These are phyloP conservation scores for Malacoraja senta DNA, from an alignment of 2,797 vertebrate species.

Conservation along the genomic window DNA sequence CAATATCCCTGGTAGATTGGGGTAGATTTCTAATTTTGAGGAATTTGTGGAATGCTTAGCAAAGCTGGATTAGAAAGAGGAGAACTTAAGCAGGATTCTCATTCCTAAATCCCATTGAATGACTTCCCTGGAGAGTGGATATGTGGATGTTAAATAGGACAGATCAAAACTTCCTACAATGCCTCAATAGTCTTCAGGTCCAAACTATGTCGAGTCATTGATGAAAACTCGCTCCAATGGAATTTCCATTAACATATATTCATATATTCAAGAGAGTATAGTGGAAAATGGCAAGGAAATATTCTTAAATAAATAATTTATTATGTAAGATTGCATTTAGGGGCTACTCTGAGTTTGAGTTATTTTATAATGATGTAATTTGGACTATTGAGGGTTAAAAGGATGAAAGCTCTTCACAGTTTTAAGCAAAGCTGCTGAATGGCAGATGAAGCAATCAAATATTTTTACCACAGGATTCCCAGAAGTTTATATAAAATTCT, in stretches of 20 bases:
- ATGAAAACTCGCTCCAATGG: background rate
- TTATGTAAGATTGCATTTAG: no score
- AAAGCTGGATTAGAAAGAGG: background rate
- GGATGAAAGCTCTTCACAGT: background rate
- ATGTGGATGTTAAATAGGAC: background rate
- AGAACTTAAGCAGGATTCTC: background rate
- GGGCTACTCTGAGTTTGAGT: background rate
- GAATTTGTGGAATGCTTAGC: no score
- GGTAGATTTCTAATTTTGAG: background rate
- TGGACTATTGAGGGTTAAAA: background rate
- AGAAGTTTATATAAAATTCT: background rate
- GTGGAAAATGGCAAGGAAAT: background rate
- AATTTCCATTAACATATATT: background rate
- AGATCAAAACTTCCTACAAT: background rate
- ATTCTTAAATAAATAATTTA: background rate
- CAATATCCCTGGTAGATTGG: background rate
- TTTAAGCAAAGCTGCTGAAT: background rate
- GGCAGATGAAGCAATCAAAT: background rate
- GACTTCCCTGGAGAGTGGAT: background rate
- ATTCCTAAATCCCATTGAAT: background rate
- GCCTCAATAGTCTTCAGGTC: background rate
- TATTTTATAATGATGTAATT: background rate
- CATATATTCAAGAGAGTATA: background rate
- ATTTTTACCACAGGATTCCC: background rate
- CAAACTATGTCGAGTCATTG: background rate